Percentiles rank a stretch among this genome's conserved stretches.
Evolutionary conservation across 2,888 invertebrate species (phyloP).

Genomic region (Dermolepida albohirtum): DNA sequence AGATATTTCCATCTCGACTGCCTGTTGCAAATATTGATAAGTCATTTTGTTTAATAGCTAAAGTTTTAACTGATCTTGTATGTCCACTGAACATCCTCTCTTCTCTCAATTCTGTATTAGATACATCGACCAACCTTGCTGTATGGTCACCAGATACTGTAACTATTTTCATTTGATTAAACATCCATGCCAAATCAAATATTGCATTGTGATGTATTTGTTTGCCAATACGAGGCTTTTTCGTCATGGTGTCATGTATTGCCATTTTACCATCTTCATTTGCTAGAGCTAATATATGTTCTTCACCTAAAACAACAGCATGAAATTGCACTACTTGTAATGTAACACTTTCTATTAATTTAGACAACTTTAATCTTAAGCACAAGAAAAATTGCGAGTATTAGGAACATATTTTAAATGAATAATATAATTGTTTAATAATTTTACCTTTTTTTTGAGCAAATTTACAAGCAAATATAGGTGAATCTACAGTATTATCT

Average conservation of each 20-base stretch:
- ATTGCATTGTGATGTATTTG: conserved; percentile 85
- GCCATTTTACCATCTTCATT: conserved; percentile 87
- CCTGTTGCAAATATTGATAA: conserved; percentile 87
- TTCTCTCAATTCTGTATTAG: conserved; percentile 61
- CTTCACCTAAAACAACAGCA: conserved; percentile 67
- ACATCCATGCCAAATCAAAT: conserved; percentile 90
- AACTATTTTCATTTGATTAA: conserved; percentile 79
- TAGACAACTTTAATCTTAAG: too few relatives aligned
- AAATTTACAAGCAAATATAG: conserved; percentile 85
- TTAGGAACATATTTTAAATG: too few relatives aligned
- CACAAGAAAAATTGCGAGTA: too few relatives aligned
- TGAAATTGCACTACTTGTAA: too few relatives aligned
- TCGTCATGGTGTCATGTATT: conserved; percentile 66
- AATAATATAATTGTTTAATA: not conserved
- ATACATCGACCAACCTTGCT: conserved; percentile 82
- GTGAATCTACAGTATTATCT: conserved; percentile 72
- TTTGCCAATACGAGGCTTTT: conserved; percentile 65
- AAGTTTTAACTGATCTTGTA: conserved; percentile 84
- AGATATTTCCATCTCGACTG: conserved; percentile 87
- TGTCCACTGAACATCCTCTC: conserved; percentile 80
- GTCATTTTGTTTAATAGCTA: conserved; percentile 78
- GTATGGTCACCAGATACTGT: conserved; percentile 90
- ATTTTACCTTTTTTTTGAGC: conserved; percentile 66
- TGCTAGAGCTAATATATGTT: conserved; percentile 82
- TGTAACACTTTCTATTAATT: too few relatives aligned